Evolutionary conservation across 1,140 invertebrate species (phyloP), one percentile per base, ranked within the genome.

Genomic region (Aethina tumida): DNA sequence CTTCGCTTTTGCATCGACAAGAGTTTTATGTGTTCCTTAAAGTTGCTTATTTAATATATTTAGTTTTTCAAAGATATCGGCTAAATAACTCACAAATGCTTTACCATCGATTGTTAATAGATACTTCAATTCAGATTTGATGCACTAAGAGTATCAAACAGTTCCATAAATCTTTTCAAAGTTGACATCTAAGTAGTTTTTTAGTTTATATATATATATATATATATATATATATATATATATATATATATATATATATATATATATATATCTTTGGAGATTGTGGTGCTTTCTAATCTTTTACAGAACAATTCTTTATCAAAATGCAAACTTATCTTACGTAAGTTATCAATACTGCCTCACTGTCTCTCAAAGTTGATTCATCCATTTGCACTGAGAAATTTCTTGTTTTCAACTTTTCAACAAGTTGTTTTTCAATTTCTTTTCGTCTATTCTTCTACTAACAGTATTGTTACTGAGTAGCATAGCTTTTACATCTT

Each of bases 391-490:
- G 47, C 32, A 41, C 34, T 40, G 34, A 42, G 30, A 39, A 39
- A 8, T 48, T 45, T 42, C 22, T 40, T 41, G 17, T 52, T 50
- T 51, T 41, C 35, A 55, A 20, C 30, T 48, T 43, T 42, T 50
- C 42, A 37, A 42, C 31, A 43, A 49, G 22, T 48, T 51, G 45
- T 33, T 10, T 40, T 49, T 49, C 41, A 43, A 41, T 41, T 37
- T 42, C 50, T 47, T 53, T 45, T 50, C 39, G 21, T 43, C 22
- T 39, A 40, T 44, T 47, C 41, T 47, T 45, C 42, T 43, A 20
- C 35, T 45, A 41, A 41, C 38, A 36, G 43, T 51, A 49, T 54
- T 50, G 33, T 52, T 49, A 47, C 41, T 52, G 14, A 53, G 37
- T 39, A 41, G 41, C 41, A 50, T 47, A 39, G 30, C 39, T 46